A percentile compares a stretch with the other conserved stretches of the same genome.
Evolutionary conservation across 2,113 vertebrate genomes (phyloP).

Genomic region (Lonchura striata): DNA sequence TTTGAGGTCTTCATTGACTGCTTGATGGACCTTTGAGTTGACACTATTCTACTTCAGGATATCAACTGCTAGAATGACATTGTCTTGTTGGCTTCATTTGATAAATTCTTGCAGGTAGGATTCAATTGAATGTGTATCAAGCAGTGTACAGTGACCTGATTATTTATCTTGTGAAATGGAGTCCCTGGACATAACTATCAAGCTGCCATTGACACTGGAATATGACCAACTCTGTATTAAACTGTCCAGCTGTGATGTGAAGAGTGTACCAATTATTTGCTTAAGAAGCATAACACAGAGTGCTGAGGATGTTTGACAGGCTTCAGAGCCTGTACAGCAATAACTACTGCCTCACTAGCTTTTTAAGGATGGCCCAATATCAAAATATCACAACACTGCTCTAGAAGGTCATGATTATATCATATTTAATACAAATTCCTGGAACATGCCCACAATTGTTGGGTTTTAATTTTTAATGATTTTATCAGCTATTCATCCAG

Average conservation of each 20-base stretch:
- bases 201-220: background rate
- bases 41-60: background rate
- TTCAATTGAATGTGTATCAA: background rate
- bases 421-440: background rate
- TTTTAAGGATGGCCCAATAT: background rate
- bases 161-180: conserved; percentile 32
- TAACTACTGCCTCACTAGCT: background rate
- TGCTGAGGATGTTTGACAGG: background rate
- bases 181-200: background rate
- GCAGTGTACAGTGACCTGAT: background rate
- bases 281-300: background rate
- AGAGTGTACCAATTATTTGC: background rate
- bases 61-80: background rate
- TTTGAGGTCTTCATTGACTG: background rate
- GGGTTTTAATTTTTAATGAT: background rate
- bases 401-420: background rate
- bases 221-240: conserved; percentile 3
- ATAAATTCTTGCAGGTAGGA: conserved; percentile 18
- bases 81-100: background rate
- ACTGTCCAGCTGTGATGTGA: background rate
- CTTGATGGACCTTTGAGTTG: background rate
- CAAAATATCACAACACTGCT: background rate
- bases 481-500: background rate
- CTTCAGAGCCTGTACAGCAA: accelerated
- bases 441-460: background rate